Percentiles rank a stretch among this genome's conserved stretches.
Conservation (phyloP, 2,113 vertebrate genomes). For the Rousettus leschenaultii region DNA sequence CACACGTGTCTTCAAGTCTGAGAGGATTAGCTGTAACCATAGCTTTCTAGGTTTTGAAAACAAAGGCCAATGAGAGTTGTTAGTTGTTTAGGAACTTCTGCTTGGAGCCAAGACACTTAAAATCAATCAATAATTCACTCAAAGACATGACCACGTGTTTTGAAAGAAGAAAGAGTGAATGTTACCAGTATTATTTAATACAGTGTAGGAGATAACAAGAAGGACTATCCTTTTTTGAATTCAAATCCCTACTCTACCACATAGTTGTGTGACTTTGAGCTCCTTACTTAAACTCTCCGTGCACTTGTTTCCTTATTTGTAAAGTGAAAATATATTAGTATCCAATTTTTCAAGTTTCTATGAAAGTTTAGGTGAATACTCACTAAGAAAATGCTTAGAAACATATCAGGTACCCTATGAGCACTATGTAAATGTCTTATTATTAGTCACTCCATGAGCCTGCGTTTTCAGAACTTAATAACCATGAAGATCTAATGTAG, state of each 20-base stretch:
- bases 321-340: background rate
- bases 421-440: background rate
- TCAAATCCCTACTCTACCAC: background rate
- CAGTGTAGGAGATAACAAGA: background rate
- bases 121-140: background rate
- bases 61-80: fast-evolving
- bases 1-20: background rate
- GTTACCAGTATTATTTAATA: background rate
- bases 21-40: background rate
- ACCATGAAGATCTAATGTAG: background rate
- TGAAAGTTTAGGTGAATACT: background rate
- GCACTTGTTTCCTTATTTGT: background rate
- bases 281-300: background rate
- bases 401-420: background rate
- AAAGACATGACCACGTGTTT: background rate
- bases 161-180: background rate
- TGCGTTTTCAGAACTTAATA: background rate
- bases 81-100: background rate
- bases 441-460: background rate
- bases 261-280: background rate
- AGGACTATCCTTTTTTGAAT: fast-evolving
- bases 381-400: background rate
- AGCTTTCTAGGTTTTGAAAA: background rate
- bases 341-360: background rate
- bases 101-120: background rate